Percentiles rank a stretch among this genome's conserved stretches.
These are phyloP conservation scores for Serripes groenlandicus DNA, from an alignment of 2,888 invertebrate genomes.

Conservation along the genomic window DNA sequence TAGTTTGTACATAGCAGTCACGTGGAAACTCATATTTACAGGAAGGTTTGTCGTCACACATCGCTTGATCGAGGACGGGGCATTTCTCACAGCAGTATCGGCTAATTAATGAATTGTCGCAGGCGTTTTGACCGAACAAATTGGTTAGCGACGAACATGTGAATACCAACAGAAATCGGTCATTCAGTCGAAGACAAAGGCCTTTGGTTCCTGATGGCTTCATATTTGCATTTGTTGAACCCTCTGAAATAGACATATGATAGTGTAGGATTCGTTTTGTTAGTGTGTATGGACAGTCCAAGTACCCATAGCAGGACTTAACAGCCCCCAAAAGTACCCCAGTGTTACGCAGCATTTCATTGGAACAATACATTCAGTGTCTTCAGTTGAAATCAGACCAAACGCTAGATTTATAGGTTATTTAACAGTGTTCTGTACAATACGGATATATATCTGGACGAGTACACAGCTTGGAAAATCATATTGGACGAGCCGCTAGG, in stretches of 20 bases:
- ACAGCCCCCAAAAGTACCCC: too few species aligned
- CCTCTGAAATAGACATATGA: slow-evolving; percentile 16
- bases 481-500: too few species aligned
- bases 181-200: slow-evolving; percentile 46
- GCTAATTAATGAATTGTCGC: slow-evolving; percentile 54
- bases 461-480: too few species aligned
- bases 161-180: slow-evolving; percentile 51
- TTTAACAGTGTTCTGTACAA: too few species aligned
- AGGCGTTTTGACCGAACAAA: slow-evolving; percentile 53
- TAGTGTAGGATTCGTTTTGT: too few species aligned
- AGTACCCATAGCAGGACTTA: too few species aligned
- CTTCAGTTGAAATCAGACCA: too few species aligned
- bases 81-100: slow-evolving; percentile 62
- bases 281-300: too few species aligned
- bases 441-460: too few species aligned
- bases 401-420: too few species aligned
- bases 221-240: background rate
- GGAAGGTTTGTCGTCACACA: slow-evolving; percentile 55
- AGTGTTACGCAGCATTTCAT: too few species aligned
- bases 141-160: slow-evolving; percentile 48
- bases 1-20: slow-evolving; percentile 64
- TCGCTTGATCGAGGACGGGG: slow-evolving; percentile 35
- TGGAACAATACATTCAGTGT: too few species aligned
- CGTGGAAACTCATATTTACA: slow-evolving; percentile 54
- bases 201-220: slow-evolving; percentile 53